Evolutionary conservation across 1,140 invertebrate genomes (phyloP).

Genomic region (Drosophila biarmipes): DNA sequence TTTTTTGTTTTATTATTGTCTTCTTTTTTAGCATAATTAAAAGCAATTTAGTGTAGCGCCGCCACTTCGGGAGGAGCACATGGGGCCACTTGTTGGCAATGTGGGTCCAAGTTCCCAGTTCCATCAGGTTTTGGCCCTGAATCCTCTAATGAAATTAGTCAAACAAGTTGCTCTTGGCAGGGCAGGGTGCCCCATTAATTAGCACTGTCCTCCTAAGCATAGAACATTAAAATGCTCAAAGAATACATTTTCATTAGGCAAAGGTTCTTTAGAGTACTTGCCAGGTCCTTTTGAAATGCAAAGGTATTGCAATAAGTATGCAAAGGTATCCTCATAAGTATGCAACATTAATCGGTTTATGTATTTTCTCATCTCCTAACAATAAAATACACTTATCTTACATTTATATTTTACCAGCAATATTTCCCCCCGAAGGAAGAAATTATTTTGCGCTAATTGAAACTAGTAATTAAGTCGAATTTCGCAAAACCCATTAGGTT

Average conservation of each 20-base stretch:
- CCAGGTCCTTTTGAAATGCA: background rate
- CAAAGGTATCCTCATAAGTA: too few species aligned
- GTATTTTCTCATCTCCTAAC: too few species aligned
- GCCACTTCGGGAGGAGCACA: slow-evolving; percentile 53
- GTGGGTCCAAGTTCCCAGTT: slow-evolving; percentile 29
- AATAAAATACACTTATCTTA: background rate
- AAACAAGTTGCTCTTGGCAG: slow-evolving; percentile 15
- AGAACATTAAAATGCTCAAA: background rate
- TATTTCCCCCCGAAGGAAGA: background rate
- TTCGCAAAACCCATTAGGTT: background rate
- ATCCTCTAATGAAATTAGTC: slow-evolving; percentile 49
- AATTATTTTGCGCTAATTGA: background rate
- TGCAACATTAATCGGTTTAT: too few species aligned
- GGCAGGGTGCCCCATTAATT: slow-evolving; percentile 16
- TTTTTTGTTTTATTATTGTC: slow-evolving; percentile 35
- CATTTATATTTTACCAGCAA: background rate
- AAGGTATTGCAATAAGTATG: background rate
- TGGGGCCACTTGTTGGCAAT: slow-evolving; percentile 50
- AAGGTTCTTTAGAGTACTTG: background rate
- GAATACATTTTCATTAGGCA: slow-evolving; percentile 6
- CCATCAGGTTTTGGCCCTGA: slow-evolving; percentile 21
- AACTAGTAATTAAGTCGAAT: background rate
- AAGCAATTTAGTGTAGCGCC: slow-evolving; percentile 52
- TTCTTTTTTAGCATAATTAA: slow-evolving; percentile 64
- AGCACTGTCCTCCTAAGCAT: background rate